Conservation (phyloP, 1,140 invertebrate species). For the Drosophila navojoa region DNA sequence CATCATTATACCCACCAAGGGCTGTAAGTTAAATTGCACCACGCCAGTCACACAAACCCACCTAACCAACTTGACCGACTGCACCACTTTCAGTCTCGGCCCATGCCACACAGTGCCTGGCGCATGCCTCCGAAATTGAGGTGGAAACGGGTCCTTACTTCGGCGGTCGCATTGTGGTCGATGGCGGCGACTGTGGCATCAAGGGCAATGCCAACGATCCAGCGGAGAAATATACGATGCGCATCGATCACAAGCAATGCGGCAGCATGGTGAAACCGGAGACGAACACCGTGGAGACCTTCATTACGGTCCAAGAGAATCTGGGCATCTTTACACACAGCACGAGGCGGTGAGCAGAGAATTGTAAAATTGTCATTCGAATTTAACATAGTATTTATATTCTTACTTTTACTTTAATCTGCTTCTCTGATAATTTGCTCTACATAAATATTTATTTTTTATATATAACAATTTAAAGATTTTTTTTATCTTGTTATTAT, state of each 20-base stretch:
- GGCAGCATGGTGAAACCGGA: constrained; percentile 90
- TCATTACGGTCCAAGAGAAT: constrained; percentile 92
- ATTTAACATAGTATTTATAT: too few relatives aligned
- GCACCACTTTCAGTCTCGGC: constrained; percentile 87
- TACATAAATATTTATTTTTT: too few relatives aligned
- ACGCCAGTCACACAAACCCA: neutral
- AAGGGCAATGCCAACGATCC: constrained; percentile 87
- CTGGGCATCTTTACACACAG: constrained; percentile 91
- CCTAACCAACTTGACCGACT: neutral
- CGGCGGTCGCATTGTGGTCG: constrained; percentile 88
- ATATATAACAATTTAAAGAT: too few relatives aligned
- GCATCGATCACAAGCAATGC: constrained; percentile 90
- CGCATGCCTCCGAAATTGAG: constrained; percentile 90
- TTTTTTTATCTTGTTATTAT: neutral
- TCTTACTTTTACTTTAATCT: too few relatives aligned
- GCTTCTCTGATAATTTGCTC: too few relatives aligned
- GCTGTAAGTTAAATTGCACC: constrained; percentile 87
- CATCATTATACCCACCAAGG: constrained; percentile 90
- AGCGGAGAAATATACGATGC: constrained; percentile 88
- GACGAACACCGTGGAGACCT: constrained; percentile 88
- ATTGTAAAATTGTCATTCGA: too few relatives aligned
- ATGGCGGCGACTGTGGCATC: constrained; percentile 86
- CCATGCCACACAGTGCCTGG: constrained; percentile 89
- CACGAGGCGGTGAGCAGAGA: constrained; percentile 86
- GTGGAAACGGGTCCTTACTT: constrained; percentile 92